These are phyloP conservation scores for Microplitis demolitor DNA, from an alignment of 1,140 invertebrate species.

Conservation along the genomic window DNA sequence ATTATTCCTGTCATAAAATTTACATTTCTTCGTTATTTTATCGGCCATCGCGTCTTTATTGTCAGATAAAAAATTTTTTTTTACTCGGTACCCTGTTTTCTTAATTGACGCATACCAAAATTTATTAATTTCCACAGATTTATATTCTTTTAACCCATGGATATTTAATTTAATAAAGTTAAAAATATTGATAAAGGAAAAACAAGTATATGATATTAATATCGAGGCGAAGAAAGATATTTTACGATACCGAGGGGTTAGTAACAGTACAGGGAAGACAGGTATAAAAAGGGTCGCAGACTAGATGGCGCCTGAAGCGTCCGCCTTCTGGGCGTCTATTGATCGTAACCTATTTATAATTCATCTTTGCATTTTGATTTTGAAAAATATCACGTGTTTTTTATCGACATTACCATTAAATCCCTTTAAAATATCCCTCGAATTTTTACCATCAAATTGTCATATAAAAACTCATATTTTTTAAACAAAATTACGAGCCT, in stretches of 20 bases:
- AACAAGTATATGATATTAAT: conserved; percentile 4
- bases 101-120: background rate
- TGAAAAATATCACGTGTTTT: conserved; percentile 41
- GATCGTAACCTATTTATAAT: conserved; percentile 58
- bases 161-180: too few relatives aligned
- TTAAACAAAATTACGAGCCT: too few relatives aligned
- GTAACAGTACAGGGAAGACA: conserved; percentile 34
- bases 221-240: conserved; percentile 5
- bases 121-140: too few relatives aligned
- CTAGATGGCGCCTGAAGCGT: conserved; percentile 51
- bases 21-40: background rate
- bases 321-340: conserved; percentile 49
- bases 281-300: conserved; percentile 39
- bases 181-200: background rate
- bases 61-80: too few relatives aligned
- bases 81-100: background rate
- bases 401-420: conserved; percentile 4
- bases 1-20: background rate
- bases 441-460: background rate
- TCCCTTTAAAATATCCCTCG: background rate
- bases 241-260: conserved; percentile 23
- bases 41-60: too few relatives aligned
- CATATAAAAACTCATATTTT: background rate
- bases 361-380: conserved; percentile 55
- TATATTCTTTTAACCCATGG: too few relatives aligned